phyloP scores from a whole-genome alignment of 1,140 invertebrate genomes.

The Dysdera silvatica region DNA sequence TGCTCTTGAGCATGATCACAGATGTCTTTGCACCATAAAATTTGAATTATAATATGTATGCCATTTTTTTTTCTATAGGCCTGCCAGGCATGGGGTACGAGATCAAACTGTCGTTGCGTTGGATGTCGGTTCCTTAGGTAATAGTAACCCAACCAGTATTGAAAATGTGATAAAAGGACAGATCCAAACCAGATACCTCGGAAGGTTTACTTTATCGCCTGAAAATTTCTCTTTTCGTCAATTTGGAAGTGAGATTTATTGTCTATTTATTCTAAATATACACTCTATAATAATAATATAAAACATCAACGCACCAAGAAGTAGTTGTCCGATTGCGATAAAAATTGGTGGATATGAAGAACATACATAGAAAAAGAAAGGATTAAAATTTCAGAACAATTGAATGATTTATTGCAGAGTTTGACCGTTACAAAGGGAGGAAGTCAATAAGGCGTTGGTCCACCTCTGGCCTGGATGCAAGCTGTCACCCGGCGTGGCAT shows the following conservation, averaged over 20 bases:
- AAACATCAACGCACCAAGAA: too few species aligned
- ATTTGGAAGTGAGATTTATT: conserved; percentile 45
- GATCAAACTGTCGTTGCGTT: conserved; percentile 34
- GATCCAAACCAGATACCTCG: conserved; percentile 39
- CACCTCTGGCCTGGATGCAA: too few species aligned
- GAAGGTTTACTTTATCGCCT: conserved; percentile 38
- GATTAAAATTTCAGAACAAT: too few species aligned
- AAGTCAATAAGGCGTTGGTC: too few species aligned
- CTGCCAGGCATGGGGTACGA: not conserved
- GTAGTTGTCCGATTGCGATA: too few species aligned
- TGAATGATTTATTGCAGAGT: too few species aligned
- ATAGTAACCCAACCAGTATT: conserved; percentile 40
- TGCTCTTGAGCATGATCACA: not conserved
- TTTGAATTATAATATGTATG: not conserved
- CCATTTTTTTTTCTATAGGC: not conserved
- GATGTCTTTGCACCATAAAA: not conserved
- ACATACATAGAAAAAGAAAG: too few species aligned
- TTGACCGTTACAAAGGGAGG: too few species aligned
- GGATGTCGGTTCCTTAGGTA: conserved; percentile 47
- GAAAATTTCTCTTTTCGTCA: conserved; percentile 48
- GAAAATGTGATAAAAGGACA: conserved; percentile 39
- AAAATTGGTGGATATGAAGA: too few species aligned
- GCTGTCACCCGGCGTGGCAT: too few species aligned
- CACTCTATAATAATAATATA: too few species aligned
- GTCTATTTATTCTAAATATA: not conserved